Conservation (phyloP, 64 coral and sea anemone species). For the Platygyra sinensis region DNA sequence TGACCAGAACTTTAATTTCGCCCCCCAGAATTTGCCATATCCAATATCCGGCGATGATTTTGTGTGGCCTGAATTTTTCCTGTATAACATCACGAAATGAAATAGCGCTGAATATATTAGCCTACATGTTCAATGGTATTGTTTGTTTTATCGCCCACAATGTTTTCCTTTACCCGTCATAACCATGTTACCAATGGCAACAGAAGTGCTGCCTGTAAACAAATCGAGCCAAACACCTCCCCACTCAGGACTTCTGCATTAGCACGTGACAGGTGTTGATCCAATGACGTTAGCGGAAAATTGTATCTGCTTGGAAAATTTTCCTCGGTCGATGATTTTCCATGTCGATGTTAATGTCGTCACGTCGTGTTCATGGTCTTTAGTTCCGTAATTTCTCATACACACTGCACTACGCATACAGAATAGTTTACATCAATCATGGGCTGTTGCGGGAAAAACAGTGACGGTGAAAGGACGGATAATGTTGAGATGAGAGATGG, state of each 20-base stretch:
- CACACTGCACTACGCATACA: neutral
- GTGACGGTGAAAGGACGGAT: slow-evolving; percentile 27
- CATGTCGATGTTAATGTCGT: neutral
- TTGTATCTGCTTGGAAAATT: neutral
- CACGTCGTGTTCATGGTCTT: neutral
- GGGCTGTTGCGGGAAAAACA: slow-evolving; percentile 44
- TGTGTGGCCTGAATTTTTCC: too few relatives aligned
- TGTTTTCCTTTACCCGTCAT: neutral
- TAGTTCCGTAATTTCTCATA: neutral
- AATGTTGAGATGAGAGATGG: slow-evolving; percentile 31
- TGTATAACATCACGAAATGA: too few relatives aligned
- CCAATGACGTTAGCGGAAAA: slow-evolving; percentile 5
- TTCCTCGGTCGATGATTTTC: neutral
- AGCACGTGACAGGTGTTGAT: neutral
- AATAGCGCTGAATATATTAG: too few relatives aligned
- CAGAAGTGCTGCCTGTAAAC: neutral
- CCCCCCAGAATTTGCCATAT: too few relatives aligned
- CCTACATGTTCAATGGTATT: too few relatives aligned
- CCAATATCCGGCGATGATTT: too few relatives aligned
- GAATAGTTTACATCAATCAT: neutral
- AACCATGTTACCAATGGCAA: neutral
- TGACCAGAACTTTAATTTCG: too few relatives aligned
- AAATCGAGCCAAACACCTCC: neutral
- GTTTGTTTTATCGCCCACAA: too few relatives aligned
- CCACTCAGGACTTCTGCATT: neutral